These are phyloP conservation scores for Linnaemya vulpina DNA, from an alignment of 2,888 invertebrate species.

Conservation along the genomic window DNA sequence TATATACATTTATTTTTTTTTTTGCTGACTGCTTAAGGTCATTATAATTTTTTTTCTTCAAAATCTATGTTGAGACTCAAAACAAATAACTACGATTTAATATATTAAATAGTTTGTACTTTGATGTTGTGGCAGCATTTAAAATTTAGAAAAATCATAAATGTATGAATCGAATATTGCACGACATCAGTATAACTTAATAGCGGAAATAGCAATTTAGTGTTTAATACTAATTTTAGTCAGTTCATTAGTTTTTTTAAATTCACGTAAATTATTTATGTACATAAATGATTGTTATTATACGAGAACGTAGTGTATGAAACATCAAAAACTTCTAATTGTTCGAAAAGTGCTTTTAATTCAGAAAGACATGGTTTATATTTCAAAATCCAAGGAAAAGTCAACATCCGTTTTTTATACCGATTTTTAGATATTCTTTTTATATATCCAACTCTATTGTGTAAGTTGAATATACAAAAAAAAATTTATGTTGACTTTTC, in stretches of 20 bases:
- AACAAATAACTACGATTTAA: neutral
- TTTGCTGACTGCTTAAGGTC: neutral
- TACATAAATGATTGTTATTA: neutral
- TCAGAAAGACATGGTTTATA: too few species aligned
- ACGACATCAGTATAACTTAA: neutral
- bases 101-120: neutral
- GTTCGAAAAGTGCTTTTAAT: too few species aligned
- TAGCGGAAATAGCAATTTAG: constrained; percentile 12
- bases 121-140: neutral
- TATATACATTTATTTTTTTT: neutral
- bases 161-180: neutral
- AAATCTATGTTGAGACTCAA: neutral
- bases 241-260: neutral
- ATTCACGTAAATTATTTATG: neutral
- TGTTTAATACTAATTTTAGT: neutral
- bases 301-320: too few species aligned
- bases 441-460: too few species aligned
- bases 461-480: too few species aligned
- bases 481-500: too few species aligned
- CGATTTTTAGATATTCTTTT: too few species aligned
- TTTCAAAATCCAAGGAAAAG: too few species aligned
- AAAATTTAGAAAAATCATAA: neutral
- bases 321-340: too few species aligned
- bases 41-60: neutral
- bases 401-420: too few species aligned